Evolutionary conservation across 2,797 vertebrate genomes (phyloP), one percentile per base, ranked within the genome.

Genomic region (Megaceryle alcyon): DNA sequence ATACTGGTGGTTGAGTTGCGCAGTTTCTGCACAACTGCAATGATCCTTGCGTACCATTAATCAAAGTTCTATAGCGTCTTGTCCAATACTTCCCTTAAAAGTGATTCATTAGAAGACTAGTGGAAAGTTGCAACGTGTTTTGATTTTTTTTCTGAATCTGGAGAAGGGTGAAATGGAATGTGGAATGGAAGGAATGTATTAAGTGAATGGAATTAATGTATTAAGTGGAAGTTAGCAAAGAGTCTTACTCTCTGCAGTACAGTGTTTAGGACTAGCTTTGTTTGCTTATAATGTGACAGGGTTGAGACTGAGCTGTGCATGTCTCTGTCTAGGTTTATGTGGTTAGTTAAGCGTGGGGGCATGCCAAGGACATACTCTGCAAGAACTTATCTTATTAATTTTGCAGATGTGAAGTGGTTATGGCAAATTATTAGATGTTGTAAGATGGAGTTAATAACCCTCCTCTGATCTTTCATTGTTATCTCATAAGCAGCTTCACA

Each of bases 181-280:
- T 68, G 13, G 37, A 64, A 33, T 35, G 19, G 53, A 90, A 80
- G 33, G 48, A 43, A 54, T 90, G 33, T 81, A 6, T 76, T 43
- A 41, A 77, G 26, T 80, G 26, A 51, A 51, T 51, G 25, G 49
- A 26, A 26, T 51, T 51, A 49, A 59, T 91, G 35, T 82, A 6
- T 70, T 43, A 44, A 75, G 26, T 80, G 26, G 22, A 91, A 81
- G n/a, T 81, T 92, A 59, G 20, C 33, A n/a, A 57, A 75, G 61
- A 76, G 57, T 31, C 37, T 89, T 77, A 44, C 10, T 91, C 15
- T 69, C 28, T 83, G 22, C 51, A 28, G 2, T 54, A 41, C 20
- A 19, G 20, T 81, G 29, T 76, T 89, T 77, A 61, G 29, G 35
- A 39, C 25, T 86, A 41, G 39, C 35, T 31, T 69, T 53, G 13